A percentile compares a stretch with the other conserved stretches of the same genome.
Evolutionary conservation across 2,888 invertebrate genomes (phyloP).

Genomic region (Habrosyne pyritoides): DNA sequence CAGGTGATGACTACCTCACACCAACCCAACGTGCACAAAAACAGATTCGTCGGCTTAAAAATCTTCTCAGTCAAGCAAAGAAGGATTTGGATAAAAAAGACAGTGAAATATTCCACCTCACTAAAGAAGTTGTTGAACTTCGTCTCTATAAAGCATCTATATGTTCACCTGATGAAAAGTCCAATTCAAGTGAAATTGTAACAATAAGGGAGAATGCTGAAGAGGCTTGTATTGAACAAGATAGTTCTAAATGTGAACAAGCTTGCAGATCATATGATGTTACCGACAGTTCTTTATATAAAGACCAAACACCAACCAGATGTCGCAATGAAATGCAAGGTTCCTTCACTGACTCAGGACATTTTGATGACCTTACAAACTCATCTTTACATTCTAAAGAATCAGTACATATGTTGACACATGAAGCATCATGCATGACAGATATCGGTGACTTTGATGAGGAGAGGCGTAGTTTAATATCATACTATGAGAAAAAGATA

Average conservation of each 20-base stretch:
- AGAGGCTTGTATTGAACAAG: conserved; percentile 58
- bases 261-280: conserved; percentile 72
- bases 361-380: conserved; percentile 91
- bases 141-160: conserved; percentile 91
- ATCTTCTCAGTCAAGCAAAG: conserved; percentile 88
- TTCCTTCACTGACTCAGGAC: conserved; percentile 93
- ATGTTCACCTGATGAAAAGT: conserved; percentile 91
- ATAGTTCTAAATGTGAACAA: conserved; percentile 68
- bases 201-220: conserved; percentile 88
- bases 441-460: conserved; percentile 83
- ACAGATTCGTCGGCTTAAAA: conserved; percentile 90
- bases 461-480: conserved; percentile 87
- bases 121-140: conserved; percentile 91
- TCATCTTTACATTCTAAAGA: conserved; percentile 91
- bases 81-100: conserved; percentile 92
- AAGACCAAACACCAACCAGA: conserved; percentile 72
- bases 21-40: conserved; percentile 94
- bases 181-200: conserved; percentile 89
- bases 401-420: conserved; percentile 83
- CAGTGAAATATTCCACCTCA: conserved; percentile 90
- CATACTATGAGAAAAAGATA: conserved; percentile 89
- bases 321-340: conserved; percentile 86
- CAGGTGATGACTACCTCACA: conserved; percentile 92
- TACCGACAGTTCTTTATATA: conserved; percentile 76
- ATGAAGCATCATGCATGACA: conserved; percentile 81